Percentiles rank a stretch among this genome's conserved stretches.
These are phyloP conservation scores for Epinotia nisella DNA, from an alignment of 2,888 invertebrate species.

Conservation along the genomic window DNA sequence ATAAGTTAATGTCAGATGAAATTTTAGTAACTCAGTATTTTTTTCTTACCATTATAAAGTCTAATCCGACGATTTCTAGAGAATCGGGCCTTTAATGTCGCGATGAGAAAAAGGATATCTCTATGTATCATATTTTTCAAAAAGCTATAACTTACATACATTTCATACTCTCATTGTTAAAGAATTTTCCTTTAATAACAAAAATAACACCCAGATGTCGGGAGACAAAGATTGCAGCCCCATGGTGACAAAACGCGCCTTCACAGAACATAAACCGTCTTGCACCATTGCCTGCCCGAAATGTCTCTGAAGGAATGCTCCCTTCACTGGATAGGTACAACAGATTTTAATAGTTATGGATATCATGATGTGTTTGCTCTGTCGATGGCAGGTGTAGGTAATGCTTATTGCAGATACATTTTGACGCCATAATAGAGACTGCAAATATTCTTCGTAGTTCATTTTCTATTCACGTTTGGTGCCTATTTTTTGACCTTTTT, in stretches of 20 bases:
- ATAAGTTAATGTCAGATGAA: too few relatives aligned
- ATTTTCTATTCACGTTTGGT: too few relatives aligned
- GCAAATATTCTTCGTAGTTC: neutral
- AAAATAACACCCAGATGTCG: slow-evolving; percentile 38
- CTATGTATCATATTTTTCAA: neutral
- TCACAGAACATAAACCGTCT: slow-evolving; percentile 79
- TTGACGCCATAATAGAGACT: neutral
- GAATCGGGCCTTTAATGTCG: too few relatives aligned
- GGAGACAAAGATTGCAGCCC: slow-evolving; percentile 41
- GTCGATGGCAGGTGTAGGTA: slow-evolving; percentile 23
- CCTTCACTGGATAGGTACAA: slow-evolving; percentile 49
- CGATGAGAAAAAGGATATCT: neutral
- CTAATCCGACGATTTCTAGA: too few relatives aligned
- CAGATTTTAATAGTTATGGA: slow-evolving; percentile 47
- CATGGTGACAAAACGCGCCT: slow-evolving; percentile 54
- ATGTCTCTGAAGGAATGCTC: slow-evolving; percentile 55
- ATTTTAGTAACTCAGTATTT: too few relatives aligned
- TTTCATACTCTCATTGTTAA: slow-evolving; percentile 7
- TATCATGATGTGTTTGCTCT: slow-evolving; percentile 55
- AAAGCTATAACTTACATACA: slow-evolving; percentile 1
- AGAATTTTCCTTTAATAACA: slow-evolving; percentile 26
- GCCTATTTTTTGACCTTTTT: too few relatives aligned
- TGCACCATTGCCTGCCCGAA: slow-evolving; percentile 72
- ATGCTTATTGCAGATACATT: neutral
- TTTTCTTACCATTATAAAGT: too few relatives aligned